Conservation (phyloP, 2,797 vertebrate species). For the Oryzias sinensis region DNA sequence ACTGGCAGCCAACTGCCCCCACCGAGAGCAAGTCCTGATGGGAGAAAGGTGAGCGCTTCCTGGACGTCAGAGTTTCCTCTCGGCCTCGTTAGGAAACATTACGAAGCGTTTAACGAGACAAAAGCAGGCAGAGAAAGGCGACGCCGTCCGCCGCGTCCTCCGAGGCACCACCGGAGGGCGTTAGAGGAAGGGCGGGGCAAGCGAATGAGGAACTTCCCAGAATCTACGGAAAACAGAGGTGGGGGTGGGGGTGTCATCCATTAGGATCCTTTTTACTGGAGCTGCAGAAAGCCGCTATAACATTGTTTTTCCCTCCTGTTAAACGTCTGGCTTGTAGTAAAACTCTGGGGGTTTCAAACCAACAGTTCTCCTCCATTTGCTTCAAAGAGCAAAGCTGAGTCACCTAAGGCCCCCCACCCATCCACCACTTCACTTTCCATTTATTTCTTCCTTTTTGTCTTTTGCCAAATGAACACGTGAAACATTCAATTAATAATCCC, state of each 20-base stretch:
- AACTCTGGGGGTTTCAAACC: slow-evolving; percentile 74
- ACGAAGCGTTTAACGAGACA: slow-evolving; percentile 49
- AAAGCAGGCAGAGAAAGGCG: slow-evolving; percentile 42
- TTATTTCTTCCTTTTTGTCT: slow-evolving; percentile 32
- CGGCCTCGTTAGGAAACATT: slow-evolving; percentile 58
- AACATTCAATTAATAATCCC: no score
- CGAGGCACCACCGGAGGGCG: slow-evolving; percentile 62
- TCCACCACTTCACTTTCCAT: slow-evolving; percentile 43
- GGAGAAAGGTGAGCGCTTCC: slow-evolving; percentile 39
- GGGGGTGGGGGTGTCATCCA: slow-evolving; percentile 44
- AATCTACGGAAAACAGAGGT: slow-evolving; percentile 15
- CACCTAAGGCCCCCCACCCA: slow-evolving; percentile 65
- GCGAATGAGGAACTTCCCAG: not conserved
- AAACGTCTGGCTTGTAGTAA: slow-evolving; percentile 79
- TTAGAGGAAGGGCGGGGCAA: slow-evolving; percentile 68
- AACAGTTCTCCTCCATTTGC: slow-evolving; percentile 69
- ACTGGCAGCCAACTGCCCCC: slow-evolving; percentile 1
- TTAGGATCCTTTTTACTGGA: slow-evolving; percentile 74
- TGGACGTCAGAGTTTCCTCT: slow-evolving; percentile 65
- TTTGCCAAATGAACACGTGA: no score
- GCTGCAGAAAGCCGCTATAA: slow-evolving; percentile 77
- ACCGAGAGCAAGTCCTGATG: slow-evolving; percentile 19
- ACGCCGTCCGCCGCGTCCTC: slow-evolving; percentile 44
- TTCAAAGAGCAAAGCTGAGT: slow-evolving; percentile 81
- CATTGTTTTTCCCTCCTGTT: slow-evolving; percentile 79